Evolutionary conservation across 2,113 vertebrate species (phyloP), one percentile per base, ranked within the genome.

Genomic region (Tachycineta bicolor): DNA sequence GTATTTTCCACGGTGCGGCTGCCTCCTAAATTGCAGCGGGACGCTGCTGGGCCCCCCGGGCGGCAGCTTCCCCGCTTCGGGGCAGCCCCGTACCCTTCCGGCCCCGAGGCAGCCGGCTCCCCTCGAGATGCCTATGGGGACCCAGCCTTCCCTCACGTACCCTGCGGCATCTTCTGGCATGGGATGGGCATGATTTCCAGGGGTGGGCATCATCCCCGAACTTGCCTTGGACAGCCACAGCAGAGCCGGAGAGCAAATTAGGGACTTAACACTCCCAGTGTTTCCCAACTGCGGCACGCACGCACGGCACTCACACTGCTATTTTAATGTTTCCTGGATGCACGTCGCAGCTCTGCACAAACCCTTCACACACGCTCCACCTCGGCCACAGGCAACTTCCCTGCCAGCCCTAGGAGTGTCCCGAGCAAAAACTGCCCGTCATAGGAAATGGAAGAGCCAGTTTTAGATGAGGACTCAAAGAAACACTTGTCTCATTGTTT

Each of bases 311-410:
- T 4, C 74, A 53, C 53, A 3, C 14, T 13, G 69, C 76, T 94
- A 19, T 75, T 90, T 93, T 75, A 74, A 75, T 64, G 90, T 87
- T 87, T 93, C 89, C 94, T 91, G 93, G 56, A 81, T 83, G 76
- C 83, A 47, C 11, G 12, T 49, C 6, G 31, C 70, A 52, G 77
- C 62, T 70, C 77, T 37, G 87, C 60, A 75, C 28, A 3, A 84
- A 34, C 52, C 41, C 34, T 75, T 73, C 74, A 76, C 78, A 56
- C 62, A 2, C 18, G 3, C 67, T 80, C 83, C 58, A 26, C 76
- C 76, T 82, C 14, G 1, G 70, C 77, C 8, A 10, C 34, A 14
- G 49, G 44, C 25, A 5, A 37, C 39, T 89, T 68, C 60, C 37
- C 73, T 46, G 87, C 69, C 82, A 52, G 55, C 41, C 82, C 41